Percentiles rank a stretch among this genome's conserved stretches.
These are phyloP conservation scores for Oedothorax gibbosus DNA, from an alignment of 1,140 invertebrate species.

Conservation along the genomic window DNA sequence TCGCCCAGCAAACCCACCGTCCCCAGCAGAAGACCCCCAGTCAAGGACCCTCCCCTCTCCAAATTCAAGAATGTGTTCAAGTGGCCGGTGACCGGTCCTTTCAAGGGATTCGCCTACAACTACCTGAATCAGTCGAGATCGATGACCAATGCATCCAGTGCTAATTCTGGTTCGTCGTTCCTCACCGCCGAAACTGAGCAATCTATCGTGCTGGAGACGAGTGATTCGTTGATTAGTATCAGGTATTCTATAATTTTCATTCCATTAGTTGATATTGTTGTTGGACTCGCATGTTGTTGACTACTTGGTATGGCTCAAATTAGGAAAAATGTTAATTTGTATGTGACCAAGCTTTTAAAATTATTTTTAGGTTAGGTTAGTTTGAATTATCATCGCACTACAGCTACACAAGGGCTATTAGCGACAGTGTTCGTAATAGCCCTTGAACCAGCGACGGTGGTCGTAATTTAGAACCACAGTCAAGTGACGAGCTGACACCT, in stretches of 20 bases:
- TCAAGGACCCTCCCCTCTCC: conserved; percentile 24
- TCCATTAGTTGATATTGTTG: too few species aligned
- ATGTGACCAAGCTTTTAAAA: too few species aligned
- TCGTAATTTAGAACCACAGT: too few species aligned
- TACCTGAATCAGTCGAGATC: conserved; percentile 43
- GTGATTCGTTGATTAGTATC: not conserved
- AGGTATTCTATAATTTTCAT: not conserved
- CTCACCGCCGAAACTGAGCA: conserved; percentile 14
- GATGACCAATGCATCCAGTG: conserved; percentile 42
- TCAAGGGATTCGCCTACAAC: conserved; percentile 34
- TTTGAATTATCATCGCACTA: too few species aligned
- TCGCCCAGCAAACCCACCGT: conserved; percentile 18
- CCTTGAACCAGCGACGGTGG: too few species aligned
- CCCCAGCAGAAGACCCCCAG: conserved; percentile 33
- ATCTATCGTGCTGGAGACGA: not conserved
- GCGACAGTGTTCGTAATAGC: too few species aligned
- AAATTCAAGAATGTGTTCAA: conserved; percentile 42
- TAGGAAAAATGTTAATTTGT: too few species aligned
- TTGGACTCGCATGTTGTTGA: too few species aligned
- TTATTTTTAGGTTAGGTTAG: too few species aligned
- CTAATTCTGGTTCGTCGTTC: conserved; percentile 39
- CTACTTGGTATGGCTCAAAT: too few species aligned
- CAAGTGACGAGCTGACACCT: too few species aligned
- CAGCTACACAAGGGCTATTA: too few species aligned
- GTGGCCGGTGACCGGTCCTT: not conserved